Base-by-base conservation (phyloP, 1,140 invertebrate genomes). In the Lucilia cuprina region DNA sequence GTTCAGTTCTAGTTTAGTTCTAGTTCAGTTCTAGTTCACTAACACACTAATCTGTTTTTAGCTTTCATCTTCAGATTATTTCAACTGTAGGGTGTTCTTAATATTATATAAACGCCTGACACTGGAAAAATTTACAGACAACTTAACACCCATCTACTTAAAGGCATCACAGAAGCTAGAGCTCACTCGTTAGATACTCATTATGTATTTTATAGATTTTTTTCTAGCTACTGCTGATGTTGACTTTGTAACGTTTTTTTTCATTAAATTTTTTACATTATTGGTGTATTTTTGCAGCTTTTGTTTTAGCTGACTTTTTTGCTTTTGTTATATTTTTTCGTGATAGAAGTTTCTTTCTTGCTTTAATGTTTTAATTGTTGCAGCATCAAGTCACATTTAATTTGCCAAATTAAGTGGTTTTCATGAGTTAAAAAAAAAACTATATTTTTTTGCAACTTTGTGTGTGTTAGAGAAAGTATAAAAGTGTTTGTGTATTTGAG, bases 401-500 rank as follows among this genome's bases (percentile, higher is more conserved):
- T 80, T 80, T 49, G 50, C 77, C 77, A 80, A 80, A 50, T 80
- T 80, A 80, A 80, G 77, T 80, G 77, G 77, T 49, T 80, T 49
- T 19, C 77, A 80, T 19, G 5, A 49, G 47, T 21, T 12, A 49
- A 47, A n/a, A 47, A 78, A 78, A n/a, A 78, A 47, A 25, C 7
- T 7, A 21, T 70, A 5, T 19, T 70, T 70, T 60, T 70, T 12
- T 25, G 5, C 19, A 21, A 60, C 55, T 60, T 60, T 70, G n/a
- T 70, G 21, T 70, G 10, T 25, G 21, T 70, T 19, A 5, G 65
- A 21, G 19, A 70, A 70, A 21, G 19, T 70, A n/a, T 30, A 30
- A 30, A n/a, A 17, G 55, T 17, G 55, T 60, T 25, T 70, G 65
- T n/a, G 2, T 60, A 17, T 60, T n/a, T 60, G n/a, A 17, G 14